phyloP scores from a whole-genome alignment of 2,113 vertebrate species.

The Phylloscopus whistleri region DNA sequence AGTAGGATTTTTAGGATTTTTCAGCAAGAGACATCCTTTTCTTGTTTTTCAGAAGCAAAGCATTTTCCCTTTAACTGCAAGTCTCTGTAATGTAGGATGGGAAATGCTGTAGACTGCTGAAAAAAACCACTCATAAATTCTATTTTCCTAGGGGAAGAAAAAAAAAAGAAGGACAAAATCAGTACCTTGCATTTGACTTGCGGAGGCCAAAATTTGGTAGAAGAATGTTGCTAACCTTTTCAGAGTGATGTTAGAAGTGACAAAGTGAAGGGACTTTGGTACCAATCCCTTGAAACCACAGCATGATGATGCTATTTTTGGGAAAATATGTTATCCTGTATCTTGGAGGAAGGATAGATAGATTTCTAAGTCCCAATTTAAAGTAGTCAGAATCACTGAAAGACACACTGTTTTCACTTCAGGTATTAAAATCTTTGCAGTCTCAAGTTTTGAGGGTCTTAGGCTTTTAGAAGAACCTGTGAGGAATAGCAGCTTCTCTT shows the following conservation, averaged over 20 bases:
- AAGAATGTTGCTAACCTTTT: not conserved
- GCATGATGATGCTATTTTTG: not conserved
- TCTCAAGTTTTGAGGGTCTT: not conserved
- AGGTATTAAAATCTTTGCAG: not conserved
- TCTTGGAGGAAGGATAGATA: not conserved
- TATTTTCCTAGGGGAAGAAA: not conserved
- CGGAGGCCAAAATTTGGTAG: not conserved
- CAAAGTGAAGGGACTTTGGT: not conserved
- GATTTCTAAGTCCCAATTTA: not conserved
- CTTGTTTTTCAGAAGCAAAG: slow-evolving; percentile 52
- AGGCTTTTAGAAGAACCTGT: not conserved
- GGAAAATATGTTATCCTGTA: not conserved
- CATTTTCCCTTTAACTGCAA: not conserved
- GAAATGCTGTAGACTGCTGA: not conserved
- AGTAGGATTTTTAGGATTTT: slow-evolving; percentile 64
- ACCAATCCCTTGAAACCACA: not conserved
- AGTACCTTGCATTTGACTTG: not conserved
- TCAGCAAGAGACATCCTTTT: slow-evolving; percentile 29
- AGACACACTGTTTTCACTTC: not conserved
- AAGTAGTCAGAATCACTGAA: not conserved
- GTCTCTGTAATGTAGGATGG: not conserved
- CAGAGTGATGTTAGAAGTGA: not conserved
- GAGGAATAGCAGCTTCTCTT: not conserved
- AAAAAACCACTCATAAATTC: slow-evolving; percentile 1
- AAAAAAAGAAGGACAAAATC: not conserved